phyloP scores from a whole-genome alignment of 2,113 vertebrate genomes.

The Nematolebias whitei region DNA sequence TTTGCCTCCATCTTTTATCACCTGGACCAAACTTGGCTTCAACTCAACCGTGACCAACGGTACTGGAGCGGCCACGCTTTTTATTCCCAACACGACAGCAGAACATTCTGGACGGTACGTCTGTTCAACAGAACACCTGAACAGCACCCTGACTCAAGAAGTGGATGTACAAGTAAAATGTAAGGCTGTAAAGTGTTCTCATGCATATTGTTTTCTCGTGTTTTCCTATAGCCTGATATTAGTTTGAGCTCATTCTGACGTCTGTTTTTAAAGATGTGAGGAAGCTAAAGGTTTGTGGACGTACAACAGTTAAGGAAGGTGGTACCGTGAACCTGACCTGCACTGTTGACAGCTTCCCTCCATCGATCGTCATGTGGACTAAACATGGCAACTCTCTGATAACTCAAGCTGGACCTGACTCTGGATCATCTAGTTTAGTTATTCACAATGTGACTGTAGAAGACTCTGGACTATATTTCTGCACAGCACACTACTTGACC shows the following conservation, averaged over 20 bases:
- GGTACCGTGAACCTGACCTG: conserved; percentile 31
- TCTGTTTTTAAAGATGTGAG: conserved; percentile 23
- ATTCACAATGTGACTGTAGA: conserved; percentile 23
- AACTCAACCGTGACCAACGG: not conserved
- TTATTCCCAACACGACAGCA: not conserved
- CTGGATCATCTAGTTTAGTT: conserved; percentile 1
- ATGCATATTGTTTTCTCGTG: too few species aligned
- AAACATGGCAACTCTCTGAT: accelerated
- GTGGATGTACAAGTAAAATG: not conserved
- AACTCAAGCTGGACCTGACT: too few species aligned
- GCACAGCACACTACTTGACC: conserved; percentile 23
- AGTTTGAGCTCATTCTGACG: not conserved
- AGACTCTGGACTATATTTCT: conserved; percentile 51
- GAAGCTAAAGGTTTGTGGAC: conserved; percentile 10
- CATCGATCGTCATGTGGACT: conserved; percentile 22
- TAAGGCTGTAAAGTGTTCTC: not conserved
- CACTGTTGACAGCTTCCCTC: conserved; percentile 39
- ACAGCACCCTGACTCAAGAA: not conserved
- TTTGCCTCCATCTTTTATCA: not conserved
- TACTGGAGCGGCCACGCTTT: not conserved
- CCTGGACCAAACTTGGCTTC: not conserved
- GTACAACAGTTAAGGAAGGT: not conserved
- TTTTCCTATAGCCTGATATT: not conserved
- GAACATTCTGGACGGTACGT: conserved; percentile 2
- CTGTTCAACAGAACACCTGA: not conserved